These are phyloP conservation scores for Mnemiopsis leidyi DNA, from an alignment of 37 sponge, comb jelly and placozoan species.

Conservation along the genomic window DNA sequence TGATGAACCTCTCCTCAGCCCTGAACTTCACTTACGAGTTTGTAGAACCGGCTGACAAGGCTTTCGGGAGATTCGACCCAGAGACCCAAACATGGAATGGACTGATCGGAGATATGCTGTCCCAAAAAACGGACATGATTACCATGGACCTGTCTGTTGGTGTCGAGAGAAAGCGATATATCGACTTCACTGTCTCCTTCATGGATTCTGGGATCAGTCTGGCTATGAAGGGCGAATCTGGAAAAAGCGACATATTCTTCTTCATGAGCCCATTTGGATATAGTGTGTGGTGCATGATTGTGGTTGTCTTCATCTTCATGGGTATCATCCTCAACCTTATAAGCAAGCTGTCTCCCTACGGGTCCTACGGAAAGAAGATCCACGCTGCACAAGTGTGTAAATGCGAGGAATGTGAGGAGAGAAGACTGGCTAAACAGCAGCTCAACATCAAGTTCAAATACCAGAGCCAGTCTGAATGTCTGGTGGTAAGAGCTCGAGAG, in stretches of 20 bases:
- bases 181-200: slow-evolving; percentile 58
- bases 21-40: slow-evolving; percentile 62
- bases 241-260: slow-evolving; percentile 33
- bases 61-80: slow-evolving; percentile 18
- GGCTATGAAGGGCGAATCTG: slow-evolving; percentile 28
- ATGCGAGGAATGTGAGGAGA: neutral
- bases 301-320: neutral
- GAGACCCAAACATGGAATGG: neutral
- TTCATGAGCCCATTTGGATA: slow-evolving; percentile 37
- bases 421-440: neutral
- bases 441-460: slow-evolving; percentile 44
- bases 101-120: slow-evolving; percentile 57
- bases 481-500: neutral
- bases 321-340: neutral
- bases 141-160: slow-evolving; percentile 57
- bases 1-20: neutral
- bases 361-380: neutral
- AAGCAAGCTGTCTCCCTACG: slow-evolving; percentile 54
- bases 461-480: neutral
- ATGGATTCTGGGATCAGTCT: slow-evolving; percentile 63
- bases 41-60: neutral
- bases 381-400: slow-evolving; percentile 39
- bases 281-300: slow-evolving; percentile 16
- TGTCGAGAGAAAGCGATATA: neutral
- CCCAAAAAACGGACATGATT: slow-evolving; percentile 44